Percentiles rank a stretch among this genome's conserved stretches.
Conservation (phyloP, 2,113 vertebrate genomes). For the Neomonachus schauinslandi region DNA sequence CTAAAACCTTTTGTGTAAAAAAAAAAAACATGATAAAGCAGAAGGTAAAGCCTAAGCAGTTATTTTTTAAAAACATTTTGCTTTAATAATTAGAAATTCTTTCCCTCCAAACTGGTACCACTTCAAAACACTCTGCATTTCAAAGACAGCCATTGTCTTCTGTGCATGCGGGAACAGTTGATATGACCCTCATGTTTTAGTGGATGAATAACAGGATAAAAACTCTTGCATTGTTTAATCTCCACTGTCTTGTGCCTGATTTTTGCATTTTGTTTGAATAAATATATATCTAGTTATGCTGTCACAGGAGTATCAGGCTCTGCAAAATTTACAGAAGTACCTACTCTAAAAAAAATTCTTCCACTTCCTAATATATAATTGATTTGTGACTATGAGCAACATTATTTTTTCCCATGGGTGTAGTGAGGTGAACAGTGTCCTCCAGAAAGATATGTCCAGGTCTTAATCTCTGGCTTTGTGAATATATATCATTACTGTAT, state of each 20-base stretch:
- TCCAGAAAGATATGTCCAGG: background rate
- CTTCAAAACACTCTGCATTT: slow-evolving; percentile 58
- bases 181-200: slow-evolving; percentile 28
- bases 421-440: background rate
- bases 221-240: slow-evolving; percentile 51
- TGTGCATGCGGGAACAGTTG: background rate
- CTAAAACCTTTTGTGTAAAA: slow-evolving; percentile 57
- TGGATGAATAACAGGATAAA: slow-evolving; percentile 51
- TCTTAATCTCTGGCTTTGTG: background rate
- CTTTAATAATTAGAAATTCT: slow-evolving; percentile 56
- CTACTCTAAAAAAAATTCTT: background rate
- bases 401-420: background rate
- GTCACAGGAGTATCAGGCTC: background rate
- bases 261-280: slow-evolving; percentile 54
- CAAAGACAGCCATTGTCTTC: slow-evolving; percentile 5
- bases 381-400: background rate
- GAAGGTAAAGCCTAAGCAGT: slow-evolving; percentile 26
- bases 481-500: background rate
- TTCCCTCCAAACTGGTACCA: background rate
- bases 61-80: slow-evolving; percentile 32
- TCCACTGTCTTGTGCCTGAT: slow-evolving; percentile 37
- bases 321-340: background rate
- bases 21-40: background rate
- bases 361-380: background rate
- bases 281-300: slow-evolving; percentile 40